Percentiles rank a stretch among this genome's conserved stretches.
Conservation (phyloP, 53 echinoderm and acorn worm species). For the Echinometra lucunter region DNA sequence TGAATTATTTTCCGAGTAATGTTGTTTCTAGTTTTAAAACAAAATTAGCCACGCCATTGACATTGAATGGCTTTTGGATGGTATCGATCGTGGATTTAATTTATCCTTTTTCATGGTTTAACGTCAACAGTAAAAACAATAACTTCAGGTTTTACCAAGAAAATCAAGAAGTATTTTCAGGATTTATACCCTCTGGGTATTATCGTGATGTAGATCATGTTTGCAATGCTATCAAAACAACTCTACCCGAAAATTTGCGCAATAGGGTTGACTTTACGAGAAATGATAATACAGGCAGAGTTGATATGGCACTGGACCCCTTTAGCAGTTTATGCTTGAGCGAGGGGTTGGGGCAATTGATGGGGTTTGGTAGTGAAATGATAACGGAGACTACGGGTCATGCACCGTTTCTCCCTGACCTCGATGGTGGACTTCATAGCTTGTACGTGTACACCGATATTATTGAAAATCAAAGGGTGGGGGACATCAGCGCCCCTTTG, state of each 20-base stretch:
- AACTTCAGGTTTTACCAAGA: neutral
- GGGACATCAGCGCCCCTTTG: constrained; percentile 77
- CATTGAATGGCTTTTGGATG: neutral
- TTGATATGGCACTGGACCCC: neutral
- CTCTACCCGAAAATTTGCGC: neutral
- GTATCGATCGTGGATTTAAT: constrained; percentile 40
- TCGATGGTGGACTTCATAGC: neutral
- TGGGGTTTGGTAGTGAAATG: neutral
- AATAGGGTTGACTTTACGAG: neutral
- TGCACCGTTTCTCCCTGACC: neutral
- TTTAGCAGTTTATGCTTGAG: neutral
- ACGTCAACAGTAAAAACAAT: neutral
- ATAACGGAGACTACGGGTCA: neutral
- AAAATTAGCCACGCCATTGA: constrained; percentile 15
- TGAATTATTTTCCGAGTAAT: constrained; percentile 39
- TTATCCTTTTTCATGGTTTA: constrained; percentile 19
- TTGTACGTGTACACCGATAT: constrained; percentile 77
- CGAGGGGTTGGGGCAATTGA: neutral
- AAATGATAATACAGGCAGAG: neutral
- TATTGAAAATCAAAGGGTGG: constrained; percentile 72
- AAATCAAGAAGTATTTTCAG: neutral
- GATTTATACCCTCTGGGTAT: neutral
- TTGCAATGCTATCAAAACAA: constrained; percentile 52
- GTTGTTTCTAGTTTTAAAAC: constrained; percentile 54
- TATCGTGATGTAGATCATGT: neutral